A percentile compares a stretch with the other conserved stretches of the same genome.
These are phyloP conservation scores for Zoanthus sociatus DNA, from an alignment of 92 coral and sea anemone species.

Conservation along the genomic window DNA sequence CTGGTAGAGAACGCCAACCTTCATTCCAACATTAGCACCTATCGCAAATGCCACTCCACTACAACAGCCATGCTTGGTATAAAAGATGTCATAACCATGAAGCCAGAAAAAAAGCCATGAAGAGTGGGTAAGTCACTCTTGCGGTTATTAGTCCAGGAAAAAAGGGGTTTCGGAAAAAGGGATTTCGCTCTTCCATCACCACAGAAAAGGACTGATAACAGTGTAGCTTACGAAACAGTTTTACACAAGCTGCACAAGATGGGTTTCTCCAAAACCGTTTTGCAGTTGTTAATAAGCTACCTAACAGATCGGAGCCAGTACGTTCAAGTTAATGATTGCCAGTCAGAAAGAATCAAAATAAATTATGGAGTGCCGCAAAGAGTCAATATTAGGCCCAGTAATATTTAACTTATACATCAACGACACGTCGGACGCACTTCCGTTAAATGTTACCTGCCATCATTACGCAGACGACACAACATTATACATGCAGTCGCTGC, in stretches of 20 bases:
- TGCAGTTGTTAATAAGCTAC: constrained; percentile 9
- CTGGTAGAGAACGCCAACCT: too few relatives aligned
- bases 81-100: constrained; percentile 13
- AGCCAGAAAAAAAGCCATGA: neutral
- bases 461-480: constrained; percentile 17
- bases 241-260: neutral
- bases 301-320: constrained; percentile 26
- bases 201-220: neutral
- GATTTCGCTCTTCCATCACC: neutral
- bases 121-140: constrained; percentile 23
- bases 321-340: neutral
- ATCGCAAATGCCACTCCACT: constrained; percentile 29
- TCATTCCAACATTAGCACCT: constrained; percentile 37
- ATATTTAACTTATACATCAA: constrained; percentile 2
- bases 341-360: neutral
- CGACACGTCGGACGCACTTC: constrained; percentile 16
- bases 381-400: neutral
- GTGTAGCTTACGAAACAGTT: neutral
- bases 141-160: constrained; percentile 1
- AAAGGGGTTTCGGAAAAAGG: too few relatives aligned
- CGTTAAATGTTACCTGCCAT: constrained; percentile 2
- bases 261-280: constrained; percentile 19
- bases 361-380: constrained; percentile 4
- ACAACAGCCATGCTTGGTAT: constrained; percentile 20
- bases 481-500: neutral